Conservation (phyloP, 2,888 invertebrate genomes). For the Julus scandinavius region DNA sequence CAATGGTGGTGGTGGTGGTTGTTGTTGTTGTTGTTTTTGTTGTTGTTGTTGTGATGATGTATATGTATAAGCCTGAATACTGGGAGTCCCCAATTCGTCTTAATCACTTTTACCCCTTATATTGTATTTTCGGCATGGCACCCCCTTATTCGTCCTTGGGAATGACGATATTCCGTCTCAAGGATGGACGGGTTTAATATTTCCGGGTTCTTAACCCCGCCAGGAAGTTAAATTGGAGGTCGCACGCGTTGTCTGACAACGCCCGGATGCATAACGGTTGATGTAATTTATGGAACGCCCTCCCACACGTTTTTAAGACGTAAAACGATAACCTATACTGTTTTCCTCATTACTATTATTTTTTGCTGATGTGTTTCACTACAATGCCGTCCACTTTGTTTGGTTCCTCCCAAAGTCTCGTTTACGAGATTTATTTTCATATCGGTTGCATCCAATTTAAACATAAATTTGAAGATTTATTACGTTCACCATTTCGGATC, state of each 20-base stretch:
- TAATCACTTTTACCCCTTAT: not conserved
- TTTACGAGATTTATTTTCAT: not conserved
- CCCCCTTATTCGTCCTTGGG: not conserved
- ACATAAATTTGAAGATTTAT: slow-evolving; percentile 2
- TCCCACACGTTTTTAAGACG: not conserved
- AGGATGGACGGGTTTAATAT: not conserved
- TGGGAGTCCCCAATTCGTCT: not conserved
- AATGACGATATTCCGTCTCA: not conserved
- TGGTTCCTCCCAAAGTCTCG: not conserved
- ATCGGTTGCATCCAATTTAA: not conserved
- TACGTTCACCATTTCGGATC: not conserved
- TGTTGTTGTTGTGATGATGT: too few relatives aligned
- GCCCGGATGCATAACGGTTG: not conserved
- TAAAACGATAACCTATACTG: not conserved
- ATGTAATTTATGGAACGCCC: not conserved
- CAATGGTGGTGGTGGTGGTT: too few relatives aligned
- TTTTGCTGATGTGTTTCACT: not conserved
- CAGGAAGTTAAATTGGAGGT: not conserved
- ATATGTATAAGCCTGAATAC: not conserved
- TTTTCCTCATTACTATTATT: not conserved
- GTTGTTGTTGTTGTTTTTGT: too few relatives aligned
- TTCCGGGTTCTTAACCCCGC: not conserved
- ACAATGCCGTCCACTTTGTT: not conserved
- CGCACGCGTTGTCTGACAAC: not conserved
- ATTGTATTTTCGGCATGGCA: not conserved